Evolutionary conservation across 1,140 invertebrate genomes (phyloP).

Genomic region (Diploscapter pachys): DNA sequence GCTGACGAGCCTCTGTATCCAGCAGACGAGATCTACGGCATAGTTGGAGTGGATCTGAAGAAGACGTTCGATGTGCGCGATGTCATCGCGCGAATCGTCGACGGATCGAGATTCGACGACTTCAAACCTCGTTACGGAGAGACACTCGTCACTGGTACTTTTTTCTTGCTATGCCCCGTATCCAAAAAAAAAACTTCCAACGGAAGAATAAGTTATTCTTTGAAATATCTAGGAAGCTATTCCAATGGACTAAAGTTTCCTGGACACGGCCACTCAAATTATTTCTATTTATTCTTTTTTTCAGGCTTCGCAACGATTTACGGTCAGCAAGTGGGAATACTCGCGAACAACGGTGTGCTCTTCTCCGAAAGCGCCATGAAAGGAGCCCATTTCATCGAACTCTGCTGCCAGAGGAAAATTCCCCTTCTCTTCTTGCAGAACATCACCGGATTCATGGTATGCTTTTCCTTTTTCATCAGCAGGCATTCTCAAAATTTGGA

Average conservation of each 20-base stretch:
- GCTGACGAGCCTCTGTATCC: conserved; percentile 72
- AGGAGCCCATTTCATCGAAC: conserved; percentile 86
- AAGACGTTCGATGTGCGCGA: conserved; percentile 88
- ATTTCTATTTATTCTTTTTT: background rate
- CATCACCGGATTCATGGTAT: conserved; percentile 91
- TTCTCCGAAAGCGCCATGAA: conserved; percentile 84
- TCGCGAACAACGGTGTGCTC: conserved; percentile 96
- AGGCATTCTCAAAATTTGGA: too few relatives aligned
- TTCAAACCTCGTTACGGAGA: conserved; percentile 94
- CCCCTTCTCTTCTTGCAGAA: conserved; percentile 71
- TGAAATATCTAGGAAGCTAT: too few relatives aligned
- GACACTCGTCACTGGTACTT: conserved; percentile 83
- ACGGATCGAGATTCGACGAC: conserved; percentile 92
- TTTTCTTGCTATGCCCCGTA: background rate
- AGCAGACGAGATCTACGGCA: conserved; percentile 87
- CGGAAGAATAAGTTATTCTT: too few relatives aligned
- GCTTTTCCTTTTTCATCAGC: background rate
- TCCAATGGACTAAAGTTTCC: too few relatives aligned
- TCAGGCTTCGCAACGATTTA: conserved; percentile 72
- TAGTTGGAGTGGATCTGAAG: conserved; percentile 88
- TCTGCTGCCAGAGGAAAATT: conserved; percentile 88
- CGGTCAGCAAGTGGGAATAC: conserved; percentile 86
- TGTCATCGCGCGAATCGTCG: conserved; percentile 76
- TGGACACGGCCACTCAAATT: too few relatives aligned
- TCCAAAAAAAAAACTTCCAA: too few relatives aligned